Conservation (phyloP, 2,888 invertebrate species). For the Piscicola geometra region DNA sequence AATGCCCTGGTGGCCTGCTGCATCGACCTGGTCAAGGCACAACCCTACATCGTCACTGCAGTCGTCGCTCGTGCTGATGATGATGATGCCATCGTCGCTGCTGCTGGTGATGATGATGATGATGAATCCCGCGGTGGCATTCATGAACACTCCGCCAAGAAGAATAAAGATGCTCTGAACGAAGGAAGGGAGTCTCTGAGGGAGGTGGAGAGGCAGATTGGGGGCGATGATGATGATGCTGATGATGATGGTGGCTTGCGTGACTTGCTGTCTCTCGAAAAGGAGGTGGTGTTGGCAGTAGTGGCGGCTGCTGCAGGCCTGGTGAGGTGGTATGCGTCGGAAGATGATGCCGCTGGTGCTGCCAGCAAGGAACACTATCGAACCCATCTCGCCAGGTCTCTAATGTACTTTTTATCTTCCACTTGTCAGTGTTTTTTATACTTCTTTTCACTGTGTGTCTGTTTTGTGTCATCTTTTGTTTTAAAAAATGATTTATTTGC, state of each 20-base stretch:
- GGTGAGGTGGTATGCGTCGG: slow-evolving; percentile 6
- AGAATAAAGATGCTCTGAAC: too few relatives aligned
- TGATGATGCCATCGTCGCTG: too few relatives aligned
- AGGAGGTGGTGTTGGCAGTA: not conserved
- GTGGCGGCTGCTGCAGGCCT: not conserved
- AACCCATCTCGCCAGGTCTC: not conserved
- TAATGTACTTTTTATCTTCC: not conserved
- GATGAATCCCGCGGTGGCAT: too few relatives aligned
- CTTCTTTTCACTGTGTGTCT: not conserved
- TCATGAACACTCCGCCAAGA: too few relatives aligned
- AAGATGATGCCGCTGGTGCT: not conserved
- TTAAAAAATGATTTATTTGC: too few relatives aligned
- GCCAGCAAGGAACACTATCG: not conserved
- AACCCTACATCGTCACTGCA: slow-evolving; percentile 4
- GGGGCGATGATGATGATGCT: not conserved
- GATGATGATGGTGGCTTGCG: not conserved
- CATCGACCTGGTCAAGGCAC: slow-evolving; percentile 5
- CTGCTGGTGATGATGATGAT: too few relatives aligned
- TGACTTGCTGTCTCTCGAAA: not conserved
- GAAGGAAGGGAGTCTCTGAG: too few relatives aligned
- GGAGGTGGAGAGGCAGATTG: too few relatives aligned
- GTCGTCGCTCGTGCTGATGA: too few relatives aligned
- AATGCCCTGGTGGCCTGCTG: not conserved
- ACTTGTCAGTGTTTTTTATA: not conserved
- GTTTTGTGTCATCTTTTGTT: not conserved